Base-by-base conservation (phyloP, 2,113 vertebrate genomes). In the Uria aalge region DNA sequence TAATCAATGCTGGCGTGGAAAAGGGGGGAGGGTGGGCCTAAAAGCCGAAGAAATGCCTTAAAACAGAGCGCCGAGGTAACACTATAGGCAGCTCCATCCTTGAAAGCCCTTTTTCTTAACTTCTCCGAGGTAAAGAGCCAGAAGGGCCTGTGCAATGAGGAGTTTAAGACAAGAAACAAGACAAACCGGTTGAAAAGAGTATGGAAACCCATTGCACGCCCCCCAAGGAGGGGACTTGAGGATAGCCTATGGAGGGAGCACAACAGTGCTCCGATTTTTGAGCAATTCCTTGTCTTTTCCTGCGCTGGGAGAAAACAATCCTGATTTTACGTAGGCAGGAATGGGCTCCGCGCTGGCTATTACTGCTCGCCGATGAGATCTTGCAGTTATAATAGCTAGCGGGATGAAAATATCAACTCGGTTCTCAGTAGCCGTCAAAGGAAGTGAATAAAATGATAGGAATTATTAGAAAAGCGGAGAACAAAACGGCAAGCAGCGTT, bases 1-100 rank as follows among this genome's bases (percentile, higher is more conserved):
- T 94, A 97, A 97, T 97, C 96, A 97, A 97, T 96, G 94, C 87
- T 92, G 86, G 71, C 11, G 10, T 88, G 84, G 75, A 87, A 48
- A 78, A 85, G 89, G 74, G 64, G 59, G 57, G 56, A 77, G 81
- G 15, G 68, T 0, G 2, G 92, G 75, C 1, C 0, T 74, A 74
- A 94, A 93, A 94, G 84, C 67, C 73, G 52, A 29, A 90, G 74
- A 90, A 96, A 69, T 52, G 86, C 41, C 83, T 94, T 92, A 87
- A 96, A 94, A 84, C 30, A 32, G 23, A n/a, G 73, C 0, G 0
- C 52, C 59, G 47, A 60, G 41, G 92, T 92, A 95, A 93, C 57
- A 17, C 38, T 94, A 60, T 57, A 63, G 6, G 4, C 0, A 0
- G 21, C 47, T 83, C 27, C 80, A 87, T 79, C 62, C 69, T 76